These are phyloP conservation scores for Spisula subtruncata DNA, from an alignment of 2,888 invertebrate genomes.

Conservation along the genomic window DNA sequence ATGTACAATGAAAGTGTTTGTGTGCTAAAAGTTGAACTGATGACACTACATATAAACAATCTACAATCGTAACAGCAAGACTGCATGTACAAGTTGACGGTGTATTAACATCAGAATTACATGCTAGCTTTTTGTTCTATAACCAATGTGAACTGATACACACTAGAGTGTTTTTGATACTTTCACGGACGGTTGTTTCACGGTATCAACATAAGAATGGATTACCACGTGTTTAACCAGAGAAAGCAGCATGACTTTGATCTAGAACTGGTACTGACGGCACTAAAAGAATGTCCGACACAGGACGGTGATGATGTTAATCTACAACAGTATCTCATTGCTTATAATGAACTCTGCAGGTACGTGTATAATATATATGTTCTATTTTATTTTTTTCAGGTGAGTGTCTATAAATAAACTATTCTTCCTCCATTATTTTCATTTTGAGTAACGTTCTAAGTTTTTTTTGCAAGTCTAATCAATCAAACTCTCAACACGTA, in stretches of 20 bases:
- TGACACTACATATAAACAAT: background rate
- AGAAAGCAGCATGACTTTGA: slow-evolving; percentile 79
- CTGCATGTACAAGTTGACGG: too few species aligned
- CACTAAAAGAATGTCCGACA: slow-evolving; percentile 71
- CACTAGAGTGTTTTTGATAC: too few species aligned
- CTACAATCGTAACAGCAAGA: too few species aligned
- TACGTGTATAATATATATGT: slow-evolving; percentile 53
- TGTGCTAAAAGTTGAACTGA: background rate
- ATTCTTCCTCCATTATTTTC: too few species aligned
- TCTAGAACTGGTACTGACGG: slow-evolving; percentile 76
- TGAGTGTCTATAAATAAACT: too few species aligned
- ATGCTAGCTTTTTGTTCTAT: too few species aligned
- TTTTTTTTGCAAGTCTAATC: too few species aligned
- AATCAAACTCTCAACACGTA: too few species aligned
- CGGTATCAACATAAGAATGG: background rate
- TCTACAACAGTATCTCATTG: slow-evolving; percentile 76
- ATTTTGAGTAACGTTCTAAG: too few species aligned
- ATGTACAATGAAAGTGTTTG: background rate
- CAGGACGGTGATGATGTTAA: slow-evolving; percentile 68
- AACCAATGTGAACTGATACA: too few species aligned
- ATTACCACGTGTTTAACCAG: slow-evolving; percentile 22
- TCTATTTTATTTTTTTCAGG: background rate
- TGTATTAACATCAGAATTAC: background rate
- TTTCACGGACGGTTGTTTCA: too few species aligned
- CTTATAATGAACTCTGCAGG: slow-evolving; percentile 81